A percentile compares a stretch with the other conserved stretches of the same genome.
Evolutionary conservation across 2,797 vertebrate genomes (phyloP).

Genomic region (Rallus crepitans): DNA sequence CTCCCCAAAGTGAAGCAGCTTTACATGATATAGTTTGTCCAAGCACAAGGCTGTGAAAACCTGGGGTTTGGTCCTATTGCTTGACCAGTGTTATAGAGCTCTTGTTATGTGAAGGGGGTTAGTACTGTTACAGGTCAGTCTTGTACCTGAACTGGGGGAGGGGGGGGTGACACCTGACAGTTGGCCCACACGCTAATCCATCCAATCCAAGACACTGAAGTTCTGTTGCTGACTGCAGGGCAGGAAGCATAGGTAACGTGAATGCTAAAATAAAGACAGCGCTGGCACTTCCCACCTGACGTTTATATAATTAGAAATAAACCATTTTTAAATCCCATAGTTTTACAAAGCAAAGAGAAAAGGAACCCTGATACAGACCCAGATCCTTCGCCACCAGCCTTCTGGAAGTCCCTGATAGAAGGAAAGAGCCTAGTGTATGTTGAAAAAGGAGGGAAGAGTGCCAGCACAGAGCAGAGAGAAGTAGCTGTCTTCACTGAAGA

Average conservation of each 20-base stretch:
- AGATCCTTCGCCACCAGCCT: background rate
- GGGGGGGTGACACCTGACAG: background rate
- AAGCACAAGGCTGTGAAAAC: background rate
- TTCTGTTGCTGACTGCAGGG: background rate
- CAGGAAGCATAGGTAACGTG: background rate
- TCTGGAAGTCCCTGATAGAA: background rate
- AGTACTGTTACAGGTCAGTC: background rate
- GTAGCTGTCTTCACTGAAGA: background rate
- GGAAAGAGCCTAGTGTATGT: background rate
- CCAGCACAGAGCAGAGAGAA: background rate
- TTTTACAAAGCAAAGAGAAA: background rate
- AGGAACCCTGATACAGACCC: background rate
- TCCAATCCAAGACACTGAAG: background rate
- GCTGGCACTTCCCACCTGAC: background rate
- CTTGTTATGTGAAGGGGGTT: background rate
- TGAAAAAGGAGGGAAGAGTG: background rate
- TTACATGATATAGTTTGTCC: background rate
- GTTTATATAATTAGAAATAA: background rate
- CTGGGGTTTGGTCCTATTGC: background rate
- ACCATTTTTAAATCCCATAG: accelerated
- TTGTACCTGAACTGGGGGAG: background rate
- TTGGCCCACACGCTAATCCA: too few relatives aligned
- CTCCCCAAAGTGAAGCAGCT: background rate
- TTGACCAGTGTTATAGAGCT: background rate
- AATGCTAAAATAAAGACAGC: background rate